Base-by-base conservation (phyloP, 2,797 vertebrate genomes). In the Buphagus erythrorhynchus region DNA sequence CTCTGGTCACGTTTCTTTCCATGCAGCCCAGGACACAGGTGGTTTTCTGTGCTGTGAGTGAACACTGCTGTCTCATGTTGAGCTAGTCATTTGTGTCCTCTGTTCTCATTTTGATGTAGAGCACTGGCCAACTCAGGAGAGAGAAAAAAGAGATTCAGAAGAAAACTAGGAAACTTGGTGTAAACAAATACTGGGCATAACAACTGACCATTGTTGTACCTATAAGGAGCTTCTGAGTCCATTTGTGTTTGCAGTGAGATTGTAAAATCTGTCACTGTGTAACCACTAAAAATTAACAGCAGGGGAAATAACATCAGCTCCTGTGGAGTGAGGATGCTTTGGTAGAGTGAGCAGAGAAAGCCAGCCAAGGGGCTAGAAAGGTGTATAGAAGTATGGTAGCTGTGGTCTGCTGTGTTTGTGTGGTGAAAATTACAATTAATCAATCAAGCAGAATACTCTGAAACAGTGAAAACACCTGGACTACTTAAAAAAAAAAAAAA, bases 101-200 rank as follows among this genome's bases (percentile, higher is more conserved):
- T 66, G 15, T 31, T 35, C 51, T 76, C 31, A 42, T 72, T 75
- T 57, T 59, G 33, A 13, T 7, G 9, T 5, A 67, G 31, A 43
- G 8, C 7, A 11, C 12, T 0, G 1, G 22, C 25, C 20, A 71
- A 1, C n/a, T 57, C 20, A 19, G 55, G 31, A 16, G 1, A 59
- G 28, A 71, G 31, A 45, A 86, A 61, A 71, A 74, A n/a, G 9
- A 33, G 11, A 21, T 17, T 55, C 3, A 2, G 33, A 29, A 73
- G 61, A 84, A 59, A 10, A 7, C 12, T 5, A 5, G 33, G 31
- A 73, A 86, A 35, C 4, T 7, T 43, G 9, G 45, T 1, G 1
- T 57, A 59, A 52, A 59, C 21, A 9, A 77, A 65, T 38, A 40
- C 2, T 2, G 0, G 12, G 18, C 6, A 17, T 29, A 67, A 57